These are phyloP conservation scores for Falcaria lacertinaria DNA, from an alignment of 2,888 invertebrate species.

Conservation along the genomic window DNA sequence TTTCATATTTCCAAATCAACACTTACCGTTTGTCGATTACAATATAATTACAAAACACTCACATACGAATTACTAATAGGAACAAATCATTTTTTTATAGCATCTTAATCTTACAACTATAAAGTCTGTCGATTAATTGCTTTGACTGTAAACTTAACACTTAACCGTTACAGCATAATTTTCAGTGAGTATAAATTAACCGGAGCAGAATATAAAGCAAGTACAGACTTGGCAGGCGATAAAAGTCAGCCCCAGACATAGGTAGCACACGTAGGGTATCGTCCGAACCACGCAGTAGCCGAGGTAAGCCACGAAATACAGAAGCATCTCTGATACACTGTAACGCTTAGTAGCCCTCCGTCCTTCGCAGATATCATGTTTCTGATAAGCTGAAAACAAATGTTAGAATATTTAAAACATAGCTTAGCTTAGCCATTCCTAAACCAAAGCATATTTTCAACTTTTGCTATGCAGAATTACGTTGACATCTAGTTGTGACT, in stretches of 20 bases:
- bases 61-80: neutral
- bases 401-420: neutral
- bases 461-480: too few relatives aligned
- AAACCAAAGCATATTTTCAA: too few relatives aligned
- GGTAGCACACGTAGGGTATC: conserved; percentile 28
- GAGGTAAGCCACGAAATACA: conserved; percentile 3
- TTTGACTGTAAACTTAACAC: too few relatives aligned
- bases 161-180: too few relatives aligned
- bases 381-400: conserved; percentile 29
- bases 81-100: too few relatives aligned
- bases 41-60: neutral
- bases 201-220: conserved; percentile 35
- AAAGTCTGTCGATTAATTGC: too few relatives aligned
- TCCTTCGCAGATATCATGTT: conserved; percentile 27
- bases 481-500: too few relatives aligned
- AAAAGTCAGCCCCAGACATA: conserved; percentile 23
- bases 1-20: conserved; percentile 1
- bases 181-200: too few relatives aligned
- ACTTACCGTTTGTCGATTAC: neutral
- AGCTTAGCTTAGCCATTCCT: too few relatives aligned
- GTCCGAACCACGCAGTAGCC: conserved; percentile 12
- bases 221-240: conserved; percentile 21
- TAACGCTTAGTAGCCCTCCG: conserved; percentile 19
- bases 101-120: too few relatives aligned
- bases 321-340: conserved; percentile 18